Evolutionary conservation across 2,113 vertebrate species (phyloP).

Genomic region (Prionailurus viverrinus): DNA sequence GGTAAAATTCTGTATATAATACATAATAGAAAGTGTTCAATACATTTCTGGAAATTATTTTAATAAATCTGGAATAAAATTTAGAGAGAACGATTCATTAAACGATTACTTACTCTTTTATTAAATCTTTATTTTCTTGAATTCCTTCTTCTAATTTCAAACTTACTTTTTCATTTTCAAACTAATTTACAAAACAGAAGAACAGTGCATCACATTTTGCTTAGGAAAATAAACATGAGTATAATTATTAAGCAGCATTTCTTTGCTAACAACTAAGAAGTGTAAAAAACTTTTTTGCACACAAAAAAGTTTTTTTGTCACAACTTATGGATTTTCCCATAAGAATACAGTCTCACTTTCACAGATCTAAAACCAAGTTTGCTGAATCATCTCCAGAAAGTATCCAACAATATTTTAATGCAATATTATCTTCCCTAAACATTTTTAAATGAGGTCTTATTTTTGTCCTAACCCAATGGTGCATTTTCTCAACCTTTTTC

Average conservation of each 20-base stretch:
- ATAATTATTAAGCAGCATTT: constrained; percentile 53
- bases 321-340: neutral
- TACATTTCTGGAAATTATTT: constrained; percentile 47
- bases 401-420: constrained; percentile 48
- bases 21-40: constrained; percentile 7
- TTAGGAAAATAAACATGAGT: constrained; percentile 74
- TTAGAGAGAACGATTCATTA: constrained; percentile 65
- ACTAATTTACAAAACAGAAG: constrained; percentile 86
- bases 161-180: constrained; percentile 96
- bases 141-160: constrained; percentile 95
- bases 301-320: constrained; percentile 38
- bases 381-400: constrained; percentile 40
- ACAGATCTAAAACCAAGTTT: constrained; percentile 63
- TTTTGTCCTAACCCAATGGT: neutral
- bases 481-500: constrained; percentile 64
- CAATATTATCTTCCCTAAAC: constrained; percentile 48
- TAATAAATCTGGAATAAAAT: constrained; percentile 41
- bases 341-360: constrained; percentile 33
- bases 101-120: constrained; percentile 91
- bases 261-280: neutral
- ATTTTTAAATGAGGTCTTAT: constrained; percentile 50
- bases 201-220: constrained; percentile 26
- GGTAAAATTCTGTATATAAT: constrained; percentile 15
- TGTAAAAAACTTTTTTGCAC: constrained; percentile 35
- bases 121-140: constrained; percentile 94